These are phyloP conservation scores for Athalia circularis DNA, from an alignment of 2,888 invertebrate species.

Conservation along the genomic window DNA sequence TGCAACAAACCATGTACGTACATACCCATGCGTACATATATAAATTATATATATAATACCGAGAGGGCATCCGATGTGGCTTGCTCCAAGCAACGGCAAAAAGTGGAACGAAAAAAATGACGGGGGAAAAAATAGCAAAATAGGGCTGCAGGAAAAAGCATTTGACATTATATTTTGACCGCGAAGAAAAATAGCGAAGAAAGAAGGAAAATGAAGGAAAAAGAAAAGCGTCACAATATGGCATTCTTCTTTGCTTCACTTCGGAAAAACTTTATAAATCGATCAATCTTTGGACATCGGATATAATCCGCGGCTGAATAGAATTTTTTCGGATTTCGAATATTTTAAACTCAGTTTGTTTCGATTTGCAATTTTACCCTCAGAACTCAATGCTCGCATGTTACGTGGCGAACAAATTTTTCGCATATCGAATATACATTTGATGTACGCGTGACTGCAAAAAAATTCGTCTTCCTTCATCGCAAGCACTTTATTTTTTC, in stretches of 20 bases:
- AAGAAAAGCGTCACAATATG: neutral
- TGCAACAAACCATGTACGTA: slow-evolving; percentile 27
- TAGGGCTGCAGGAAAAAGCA: neutral
- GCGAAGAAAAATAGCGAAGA: neutral
- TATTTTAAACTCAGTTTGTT: neutral
- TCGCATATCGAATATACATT: no score
- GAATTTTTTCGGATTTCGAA: no score
- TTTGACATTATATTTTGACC: slow-evolving; percentile 17
- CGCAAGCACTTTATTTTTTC: no score
- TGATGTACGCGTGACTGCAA: no score
- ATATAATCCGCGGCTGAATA: no score
- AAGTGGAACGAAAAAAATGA: neutral
- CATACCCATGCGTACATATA: neutral
- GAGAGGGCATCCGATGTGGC: no score
- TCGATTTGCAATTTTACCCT: neutral
- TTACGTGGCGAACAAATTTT: no score
- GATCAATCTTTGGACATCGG: no score
- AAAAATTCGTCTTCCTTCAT: no score
- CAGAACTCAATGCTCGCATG: no score
- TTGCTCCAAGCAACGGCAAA: neutral
- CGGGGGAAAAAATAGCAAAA: no score
- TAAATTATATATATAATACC: no score
- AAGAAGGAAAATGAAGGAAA: neutral
- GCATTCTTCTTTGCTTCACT: neutral
- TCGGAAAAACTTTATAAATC: neutral